Base-by-base conservation (phyloP, 2,888 invertebrate genomes). In the Orthosia incerta region DNA sequence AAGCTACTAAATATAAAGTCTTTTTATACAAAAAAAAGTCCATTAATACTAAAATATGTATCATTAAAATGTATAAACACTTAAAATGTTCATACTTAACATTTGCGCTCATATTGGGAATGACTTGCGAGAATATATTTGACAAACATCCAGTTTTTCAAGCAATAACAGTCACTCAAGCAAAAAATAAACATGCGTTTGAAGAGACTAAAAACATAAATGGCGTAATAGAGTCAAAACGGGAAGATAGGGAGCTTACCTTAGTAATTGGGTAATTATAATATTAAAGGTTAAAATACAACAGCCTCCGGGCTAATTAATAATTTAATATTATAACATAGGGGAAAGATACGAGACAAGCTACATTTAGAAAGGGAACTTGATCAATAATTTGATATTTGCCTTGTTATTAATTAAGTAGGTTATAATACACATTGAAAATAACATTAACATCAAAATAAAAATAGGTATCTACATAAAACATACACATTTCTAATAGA, bases 221-320 rank as follows among this genome's bases (percentile, higher is more conserved):
- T 16, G 4, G n/a, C 31, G 46, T 20, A 46, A 64, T 39, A 55
- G 31, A 46, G 18, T 45, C 20, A 45, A 74, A 7, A 50, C 50
- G 66, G 46, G 31, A 51, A 69, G 11, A 60, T 20, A 60, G n/a
- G 11, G n/a, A 82, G 18, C 20, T 73, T 55, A 59, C 56, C 66
- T 56, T 48, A 60, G 26, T 83, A 71, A 82, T 64, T 74, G 31
- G 18, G 53, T 74, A 77, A 76, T 80, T 84, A 82, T 77, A 70
- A 82, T 70, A 75, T 74, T 74, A 76, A 53, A 64, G 26, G 62
- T 50, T 68, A 75, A 67, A 56, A 61, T 59, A 60, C 39, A 64
- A 72, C 59, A 61, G 57, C 55, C 71, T 73, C 45, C 23, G 18
- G 50, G 55, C n/a, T 82, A 74, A 76, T 85, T 78, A 76, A 74